Conservation (phyloP, 2,113 vertebrate genomes). For the Ranitomeya variabilis region DNA sequence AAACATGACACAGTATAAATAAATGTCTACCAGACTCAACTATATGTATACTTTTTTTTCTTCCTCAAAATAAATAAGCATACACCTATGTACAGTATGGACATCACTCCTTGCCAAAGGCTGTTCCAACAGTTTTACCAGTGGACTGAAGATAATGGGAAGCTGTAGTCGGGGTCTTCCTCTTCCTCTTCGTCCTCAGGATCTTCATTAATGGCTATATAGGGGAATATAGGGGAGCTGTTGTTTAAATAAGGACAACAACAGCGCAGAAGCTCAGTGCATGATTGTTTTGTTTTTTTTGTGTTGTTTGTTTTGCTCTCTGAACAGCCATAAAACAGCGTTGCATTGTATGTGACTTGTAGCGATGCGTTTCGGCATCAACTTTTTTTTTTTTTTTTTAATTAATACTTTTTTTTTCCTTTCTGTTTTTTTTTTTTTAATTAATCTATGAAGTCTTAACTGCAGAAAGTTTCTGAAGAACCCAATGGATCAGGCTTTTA, state of each 20-base stretch:
- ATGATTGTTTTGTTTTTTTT: constrained; percentile 64
- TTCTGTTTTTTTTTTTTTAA: constrained; percentile 66
- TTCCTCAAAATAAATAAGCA: constrained; percentile 99
- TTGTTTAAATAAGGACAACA: constrained; percentile 97
- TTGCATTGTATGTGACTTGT: constrained; percentile 79
- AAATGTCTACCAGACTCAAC: constrained; percentile 99
- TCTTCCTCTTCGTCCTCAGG: constrained; percentile 94
- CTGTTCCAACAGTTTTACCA: constrained; percentile 88
- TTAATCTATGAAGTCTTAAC: constrained; percentile 85
- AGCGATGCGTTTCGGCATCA: constrained; percentile 80
- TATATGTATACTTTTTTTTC: constrained; percentile 94
- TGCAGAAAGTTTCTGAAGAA: constrained; percentile 82
- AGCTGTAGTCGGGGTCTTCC: constrained; percentile 95
- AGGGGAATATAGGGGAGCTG: constrained; percentile 99
- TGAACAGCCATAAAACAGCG: constrained; percentile 81
- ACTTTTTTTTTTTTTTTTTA: constrained; percentile 68
- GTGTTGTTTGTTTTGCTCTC: constrained; percentile 70
- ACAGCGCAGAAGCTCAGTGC: constrained; percentile 92
- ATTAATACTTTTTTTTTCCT: constrained; percentile 70
- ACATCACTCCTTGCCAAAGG: constrained; percentile 88
- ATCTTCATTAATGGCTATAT: constrained; percentile 99
- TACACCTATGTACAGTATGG: constrained; percentile 99
- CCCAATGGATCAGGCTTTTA: constrained; percentile 87
- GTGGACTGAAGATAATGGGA: constrained; percentile 96
- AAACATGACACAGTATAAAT: constrained; percentile 99